phyloP scores from a whole-genome alignment of 2,888 invertebrate species.

The Aquatica leii region DNA sequence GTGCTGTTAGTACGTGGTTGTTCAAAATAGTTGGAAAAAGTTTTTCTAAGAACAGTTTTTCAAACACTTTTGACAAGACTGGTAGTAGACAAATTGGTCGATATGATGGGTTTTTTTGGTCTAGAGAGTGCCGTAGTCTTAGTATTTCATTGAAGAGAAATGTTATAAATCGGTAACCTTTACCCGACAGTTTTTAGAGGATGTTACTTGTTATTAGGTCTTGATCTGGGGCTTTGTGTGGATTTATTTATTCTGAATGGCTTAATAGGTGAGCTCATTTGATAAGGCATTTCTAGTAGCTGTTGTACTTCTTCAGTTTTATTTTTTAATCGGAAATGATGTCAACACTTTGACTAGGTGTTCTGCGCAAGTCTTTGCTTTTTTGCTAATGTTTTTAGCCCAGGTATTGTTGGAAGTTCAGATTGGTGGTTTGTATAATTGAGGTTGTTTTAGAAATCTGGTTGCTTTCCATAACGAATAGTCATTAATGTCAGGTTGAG shows the following conservation, averaged over 20 bases:
- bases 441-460: constrained; percentile 11
- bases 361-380: constrained; percentile 15
- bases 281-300: constrained; percentile 19
- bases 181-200: too few relatives aligned
- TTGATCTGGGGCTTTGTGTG: constrained; percentile 24
- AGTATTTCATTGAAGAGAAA: too few relatives aligned
- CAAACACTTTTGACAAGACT: too few relatives aligned
- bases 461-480: constrained; percentile 31
- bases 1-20: too few relatives aligned
- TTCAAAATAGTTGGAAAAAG: too few relatives aligned
- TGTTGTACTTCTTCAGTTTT: constrained; percentile 13
- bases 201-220: too few relatives aligned
- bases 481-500: constrained; percentile 11
- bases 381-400: constrained; percentile 36
- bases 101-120: too few relatives aligned
- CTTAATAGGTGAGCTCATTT: constrained; percentile 24
- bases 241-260: constrained; percentile 12
- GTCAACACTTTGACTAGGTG: constrained; percentile 21
- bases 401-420: constrained; percentile 23
- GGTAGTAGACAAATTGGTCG: too few relatives aligned
- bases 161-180: too few relatives aligned
- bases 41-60: too few relatives aligned
- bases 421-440: constrained; percentile 22
- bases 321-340: constrained; percentile 23
- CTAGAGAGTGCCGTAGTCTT: too few relatives aligned